phyloP scores from a whole-genome alignment of 1,140 invertebrate species.

The Rhagoletis pomonella region DNA sequence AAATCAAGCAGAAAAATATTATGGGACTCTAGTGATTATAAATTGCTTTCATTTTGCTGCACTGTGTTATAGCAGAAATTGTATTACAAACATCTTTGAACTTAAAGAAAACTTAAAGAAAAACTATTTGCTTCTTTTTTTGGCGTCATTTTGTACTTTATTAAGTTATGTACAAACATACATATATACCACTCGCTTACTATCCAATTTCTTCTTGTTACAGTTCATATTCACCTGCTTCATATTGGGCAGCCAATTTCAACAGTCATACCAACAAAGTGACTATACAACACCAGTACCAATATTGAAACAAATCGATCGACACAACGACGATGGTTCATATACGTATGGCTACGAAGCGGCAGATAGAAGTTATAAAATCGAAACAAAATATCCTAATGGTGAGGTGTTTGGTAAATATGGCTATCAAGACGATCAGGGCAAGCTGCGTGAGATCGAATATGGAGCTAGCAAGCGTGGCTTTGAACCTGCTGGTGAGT shows the following conservation, averaged over 20 bases:
- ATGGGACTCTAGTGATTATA: too few relatives aligned
- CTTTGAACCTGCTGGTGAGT: slow-evolving; percentile 87
- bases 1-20: too few relatives aligned
- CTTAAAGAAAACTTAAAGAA: too few relatives aligned
- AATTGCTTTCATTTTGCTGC: too few relatives aligned
- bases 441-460: slow-evolving; percentile 85
- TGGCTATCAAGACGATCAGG: slow-evolving; percentile 86
- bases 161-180: too few relatives aligned
- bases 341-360: slow-evolving; percentile 92
- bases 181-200: too few relatives aligned
- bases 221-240: slow-evolving; percentile 53
- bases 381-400: slow-evolving; percentile 89
- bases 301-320: slow-evolving; percentile 90
- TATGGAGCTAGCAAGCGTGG: slow-evolving; percentile 91
- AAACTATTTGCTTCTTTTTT: too few relatives aligned
- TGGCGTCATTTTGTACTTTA: too few relatives aligned
- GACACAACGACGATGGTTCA: slow-evolving; percentile 90
- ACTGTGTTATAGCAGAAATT: too few relatives aligned
- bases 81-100: too few relatives aligned
- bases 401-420: slow-evolving; percentile 85
- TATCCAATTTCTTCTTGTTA: background rate
- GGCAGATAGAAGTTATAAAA: slow-evolving; percentile 93
- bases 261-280: slow-evolving; percentile 61
- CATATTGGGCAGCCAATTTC: slow-evolving; percentile 24
- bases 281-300: slow-evolving; percentile 81